Base-by-base conservation (phyloP, 2,113 vertebrate genomes). In the Nicator chloris region DNA sequence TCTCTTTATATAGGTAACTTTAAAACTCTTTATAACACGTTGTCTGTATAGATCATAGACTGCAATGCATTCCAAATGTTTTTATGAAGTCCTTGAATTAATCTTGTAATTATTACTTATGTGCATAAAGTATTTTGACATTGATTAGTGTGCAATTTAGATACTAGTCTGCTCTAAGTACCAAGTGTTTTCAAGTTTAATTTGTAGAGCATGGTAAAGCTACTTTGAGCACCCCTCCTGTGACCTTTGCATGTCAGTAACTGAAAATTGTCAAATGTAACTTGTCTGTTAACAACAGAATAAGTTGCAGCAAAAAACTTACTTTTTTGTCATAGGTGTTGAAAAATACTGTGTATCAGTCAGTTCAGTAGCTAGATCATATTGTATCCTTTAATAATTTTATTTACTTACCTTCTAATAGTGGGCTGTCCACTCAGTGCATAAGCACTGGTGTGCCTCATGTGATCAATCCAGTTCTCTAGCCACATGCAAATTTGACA, bases 1-100 rank as follows among this genome's bases (percentile, higher is more conserved):
- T 98, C 98, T 19, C 93, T 98, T 15, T 98, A 98, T 57, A 98
- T 98, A 96, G 98, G 98, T 98, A 97, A 97, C 28, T 82, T 79
- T 49, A 42, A 59, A 89, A 44, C 47, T 40, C 1, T n/a, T 75
- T 47, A 9, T 86, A 63, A n/a, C 11, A 24, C 3, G 1, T 35
- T 81, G n/a, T 33, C 22, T 82, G 44, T 16, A 10, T 40, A 40
- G 39, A 75, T 53, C 5, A 17, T 42, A 68, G 49, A 53, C 24
- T 84, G 7, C 39, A 82, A 4, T 56, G 24, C 5, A 33, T 75
- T 75, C 6, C 6, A 51, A 45, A 47, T 69, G 18, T 22, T 68
- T 78, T 70, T 64, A 26, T 82, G 1, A 75, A 28, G 54, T 78
- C 10, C 6, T 78, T 13, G 63, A 23, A 57, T 70, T 71, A 45